Evolutionary conservation across 2,113 vertebrate genomes (phyloP), one percentile per base, ranked within the genome.

Genomic region (Silurus asotus): DNA sequence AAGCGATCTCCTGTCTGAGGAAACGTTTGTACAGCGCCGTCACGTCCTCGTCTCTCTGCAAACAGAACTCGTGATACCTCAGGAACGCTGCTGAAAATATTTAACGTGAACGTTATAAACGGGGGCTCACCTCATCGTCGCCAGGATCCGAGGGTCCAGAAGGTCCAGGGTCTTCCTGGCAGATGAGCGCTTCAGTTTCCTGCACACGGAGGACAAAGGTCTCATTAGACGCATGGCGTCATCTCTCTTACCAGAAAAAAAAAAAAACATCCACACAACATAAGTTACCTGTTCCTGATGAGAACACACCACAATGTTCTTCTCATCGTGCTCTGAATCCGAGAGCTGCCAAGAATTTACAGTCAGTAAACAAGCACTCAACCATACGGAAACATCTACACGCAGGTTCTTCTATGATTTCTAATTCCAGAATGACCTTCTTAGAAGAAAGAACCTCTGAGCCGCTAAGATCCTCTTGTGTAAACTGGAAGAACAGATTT

Each of bases 1-100:
- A 90, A 0, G 88, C 84, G 37, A 90, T 90, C 75, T 90, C 89
- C 69, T 90, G 89, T 58, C 78, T 89, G 48, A 90, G 88, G 78
- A 88, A 88, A 23, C 81, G 86, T 59, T 84, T 88, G 37, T 88
- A 90, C 14, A 90, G 67, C 17, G 79, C 64, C 28, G 84, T 88
- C 48, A 90, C 87, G 20, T 90, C 89, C 56, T 90, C 89, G 11
- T 82, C 85, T 51, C 87, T 83, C 85, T 80, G 53, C 62, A 81
- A 85, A 78, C 48, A 75, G 2, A 23, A 61, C 19, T 82, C 58
- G 15, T 65, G 10, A 76, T 25, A 48, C 37, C 8, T 2, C 17
- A 8, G 8, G 14, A 45, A 37, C 28, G 15, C 67, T 45, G 15
- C 28, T 20, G 8, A 45, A 11, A 70, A 70, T 70, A 19, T 10